Evolutionary conservation across 1,140 invertebrate species (phyloP).

Genomic region (Cyclargus thomasi): DNA sequence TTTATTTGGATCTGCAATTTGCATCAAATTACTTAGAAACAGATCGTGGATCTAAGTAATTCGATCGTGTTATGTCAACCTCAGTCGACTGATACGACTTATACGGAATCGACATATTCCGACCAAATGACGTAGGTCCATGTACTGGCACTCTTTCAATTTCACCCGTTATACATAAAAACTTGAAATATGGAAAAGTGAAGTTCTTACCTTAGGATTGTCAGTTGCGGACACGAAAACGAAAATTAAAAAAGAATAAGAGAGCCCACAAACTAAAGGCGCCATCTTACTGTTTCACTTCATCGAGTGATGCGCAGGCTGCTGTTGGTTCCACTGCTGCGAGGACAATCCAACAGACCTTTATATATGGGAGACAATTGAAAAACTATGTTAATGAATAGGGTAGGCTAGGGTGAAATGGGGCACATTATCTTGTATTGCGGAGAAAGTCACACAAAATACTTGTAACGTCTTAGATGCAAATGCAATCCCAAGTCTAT

Average conservation of each 20-base stretch:
- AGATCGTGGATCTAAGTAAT: no score
- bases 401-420: constrained; percentile 29
- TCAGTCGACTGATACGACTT: no score
- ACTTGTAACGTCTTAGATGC: no score
- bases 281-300: constrained; percentile 21
- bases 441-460: neutral
- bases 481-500: no score
- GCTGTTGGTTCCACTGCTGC: constrained; percentile 20
- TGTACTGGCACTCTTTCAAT: no score
- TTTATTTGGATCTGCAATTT: no score
- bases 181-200: no score
- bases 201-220: constrained; percentile 27
- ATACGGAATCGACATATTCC: no score
- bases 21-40: no score
- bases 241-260: constrained; percentile 24
- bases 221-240: constrained; percentile 22
- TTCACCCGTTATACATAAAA: no score
- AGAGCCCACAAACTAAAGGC: constrained; percentile 18
- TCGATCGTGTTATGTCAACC: no score
- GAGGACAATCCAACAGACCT: neutral
- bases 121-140: no score
- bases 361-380: constrained; percentile 38
- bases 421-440: neutral
- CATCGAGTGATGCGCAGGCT: neutral
- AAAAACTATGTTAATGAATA: constrained; percentile 43